Conservation (phyloP, 2,113 vertebrate genomes). For the Muscicapa adusta region DNA sequence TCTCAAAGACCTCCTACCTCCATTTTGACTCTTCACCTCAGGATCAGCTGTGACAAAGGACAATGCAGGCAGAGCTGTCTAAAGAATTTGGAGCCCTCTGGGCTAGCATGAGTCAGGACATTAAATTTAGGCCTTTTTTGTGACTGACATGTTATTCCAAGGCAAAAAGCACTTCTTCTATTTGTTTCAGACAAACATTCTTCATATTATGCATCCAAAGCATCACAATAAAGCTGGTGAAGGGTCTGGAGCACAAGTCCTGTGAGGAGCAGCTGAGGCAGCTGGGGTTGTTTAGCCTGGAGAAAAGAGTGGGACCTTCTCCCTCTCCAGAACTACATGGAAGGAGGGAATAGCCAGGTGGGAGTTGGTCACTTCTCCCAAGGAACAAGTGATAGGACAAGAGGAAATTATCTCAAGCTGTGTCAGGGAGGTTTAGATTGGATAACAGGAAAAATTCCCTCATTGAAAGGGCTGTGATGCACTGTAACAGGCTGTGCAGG, state of each 20-base stretch:
- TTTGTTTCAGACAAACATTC: neutral
- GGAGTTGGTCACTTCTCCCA: neutral
- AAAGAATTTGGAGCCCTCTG: neutral
- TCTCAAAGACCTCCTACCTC: neutral
- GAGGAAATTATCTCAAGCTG: neutral
- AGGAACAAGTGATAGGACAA: neutral
- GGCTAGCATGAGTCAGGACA: neutral
- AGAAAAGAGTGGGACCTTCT: neutral
- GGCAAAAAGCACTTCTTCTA: neutral
- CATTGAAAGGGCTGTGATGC: neutral
- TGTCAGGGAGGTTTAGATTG: neutral
- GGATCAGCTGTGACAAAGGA: neutral
- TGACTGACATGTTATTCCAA: neutral
- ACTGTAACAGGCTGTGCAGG: neutral
- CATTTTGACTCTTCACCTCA: neutral
- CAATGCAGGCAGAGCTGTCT: neutral
- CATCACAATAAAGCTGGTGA: neutral
- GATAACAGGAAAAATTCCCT: neutral
- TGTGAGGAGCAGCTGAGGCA: neutral
- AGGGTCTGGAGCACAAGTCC: neutral
- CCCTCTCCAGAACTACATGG: rapidly evolving
- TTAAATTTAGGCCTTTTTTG: neutral
- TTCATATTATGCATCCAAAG: neutral
- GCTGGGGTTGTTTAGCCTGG: neutral
- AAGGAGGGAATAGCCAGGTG: neutral